Percentiles rank a stretch among this genome's conserved stretches.
phyloP scores from a whole-genome alignment of 2,797 vertebrate species.

The Takifugu ocellatus region DNA sequence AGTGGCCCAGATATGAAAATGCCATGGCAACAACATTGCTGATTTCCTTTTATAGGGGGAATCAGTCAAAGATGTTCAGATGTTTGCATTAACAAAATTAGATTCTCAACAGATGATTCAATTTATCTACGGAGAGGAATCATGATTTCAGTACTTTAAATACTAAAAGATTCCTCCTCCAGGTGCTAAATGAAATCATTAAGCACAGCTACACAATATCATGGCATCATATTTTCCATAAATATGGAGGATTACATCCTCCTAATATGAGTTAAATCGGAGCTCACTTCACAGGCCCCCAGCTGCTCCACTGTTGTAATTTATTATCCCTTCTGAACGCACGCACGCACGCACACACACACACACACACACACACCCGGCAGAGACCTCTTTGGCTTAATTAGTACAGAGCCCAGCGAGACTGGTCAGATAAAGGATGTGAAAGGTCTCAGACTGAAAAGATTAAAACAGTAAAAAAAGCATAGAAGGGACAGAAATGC shows the following conservation, averaged over 20 bases:
- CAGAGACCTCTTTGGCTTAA: conserved; percentile 72
- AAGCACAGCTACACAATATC: background rate
- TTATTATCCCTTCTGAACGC: conserved; percentile 65
- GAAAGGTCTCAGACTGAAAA: conserved; percentile 16
- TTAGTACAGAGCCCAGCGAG: conserved; percentile 67
- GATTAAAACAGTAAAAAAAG: no score
- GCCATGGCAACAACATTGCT: conserved; percentile 59
- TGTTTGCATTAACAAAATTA: background rate
- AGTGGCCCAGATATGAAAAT: conserved; percentile 48
- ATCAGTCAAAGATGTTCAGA: conserved; percentile 8
- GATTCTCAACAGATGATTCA: background rate
- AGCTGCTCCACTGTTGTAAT: conserved; percentile 73
- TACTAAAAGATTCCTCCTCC: background rate
- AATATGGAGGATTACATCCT: background rate
- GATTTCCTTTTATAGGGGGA: conserved; percentile 30
- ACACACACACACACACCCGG: conserved; percentile 41
- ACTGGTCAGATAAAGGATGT: conserved; percentile 42
- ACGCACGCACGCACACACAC: conserved; percentile 27
- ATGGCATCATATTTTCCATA: background rate
- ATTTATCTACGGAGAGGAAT: conserved; percentile 10
- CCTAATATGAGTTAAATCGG: background rate
- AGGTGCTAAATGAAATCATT: background rate
- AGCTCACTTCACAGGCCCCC: conserved; percentile 51
- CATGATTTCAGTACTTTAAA: background rate
- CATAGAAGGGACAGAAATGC: no score